Conservation (phyloP, 2,113 vertebrate genomes). For the Bufo gargarizans region DNA sequence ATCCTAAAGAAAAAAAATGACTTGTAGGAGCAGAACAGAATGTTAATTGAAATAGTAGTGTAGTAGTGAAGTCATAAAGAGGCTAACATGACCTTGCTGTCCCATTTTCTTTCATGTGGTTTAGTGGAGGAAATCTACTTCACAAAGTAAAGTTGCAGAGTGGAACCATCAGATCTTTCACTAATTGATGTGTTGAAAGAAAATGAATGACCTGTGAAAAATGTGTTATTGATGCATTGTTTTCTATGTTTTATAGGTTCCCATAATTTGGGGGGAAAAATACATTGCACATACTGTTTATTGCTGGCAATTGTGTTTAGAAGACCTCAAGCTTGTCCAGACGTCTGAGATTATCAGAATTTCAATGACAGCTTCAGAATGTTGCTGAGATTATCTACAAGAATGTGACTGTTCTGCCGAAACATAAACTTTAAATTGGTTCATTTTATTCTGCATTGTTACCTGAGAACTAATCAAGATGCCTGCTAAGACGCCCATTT, state of each 20-base stretch:
- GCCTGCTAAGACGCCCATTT: slow-evolving; percentile 98
- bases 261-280: background rate
- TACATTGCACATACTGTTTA: background rate
- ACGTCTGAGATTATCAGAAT: background rate
- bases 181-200: slow-evolving; percentile 51
- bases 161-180: slow-evolving; percentile 60
- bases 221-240: slow-evolving; percentile 58
- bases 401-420: slow-evolving; percentile 32
- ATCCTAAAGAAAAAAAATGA: background rate
- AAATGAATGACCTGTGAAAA: slow-evolving; percentile 48
- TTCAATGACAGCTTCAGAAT: background rate
- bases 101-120: slow-evolving; percentile 65
- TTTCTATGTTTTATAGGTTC: slow-evolving; percentile 55
- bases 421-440: background rate
- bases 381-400: background rate
- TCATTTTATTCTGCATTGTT: background rate
- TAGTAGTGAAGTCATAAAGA: slow-evolving; percentile 61
- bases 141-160: slow-evolving; percentile 62
- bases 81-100: slow-evolving; percentile 63
- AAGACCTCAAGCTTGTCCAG: background rate
- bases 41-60: slow-evolving; percentile 57
- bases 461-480: slow-evolving; percentile 69
- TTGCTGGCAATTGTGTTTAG: background rate
- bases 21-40: background rate
- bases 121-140: slow-evolving; percentile 63